Conservation (phyloP, 2,797 vertebrate species). For the Acanthornis magna region DNA sequence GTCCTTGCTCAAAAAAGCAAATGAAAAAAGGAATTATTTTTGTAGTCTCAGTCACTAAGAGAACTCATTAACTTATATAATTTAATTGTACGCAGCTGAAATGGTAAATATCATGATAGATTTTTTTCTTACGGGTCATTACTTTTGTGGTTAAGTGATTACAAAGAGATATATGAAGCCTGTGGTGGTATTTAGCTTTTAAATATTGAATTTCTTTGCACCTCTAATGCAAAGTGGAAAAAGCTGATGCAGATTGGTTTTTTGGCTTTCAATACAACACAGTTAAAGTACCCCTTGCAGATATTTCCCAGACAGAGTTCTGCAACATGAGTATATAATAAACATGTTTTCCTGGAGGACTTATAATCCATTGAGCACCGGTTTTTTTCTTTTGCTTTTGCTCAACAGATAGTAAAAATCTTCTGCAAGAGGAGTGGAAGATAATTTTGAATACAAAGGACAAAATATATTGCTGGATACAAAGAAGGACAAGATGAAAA, state of each 20-base stretch:
- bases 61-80: conserved; percentile 31
- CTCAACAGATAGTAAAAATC: neutral
- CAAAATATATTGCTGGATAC: neutral
- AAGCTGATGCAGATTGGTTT: neutral
- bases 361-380: neutral
- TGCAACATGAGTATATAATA: conserved; percentile 6
- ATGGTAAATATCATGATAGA: conserved; percentile 48
- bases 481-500: neutral
- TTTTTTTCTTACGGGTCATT: conserved; percentile 57
- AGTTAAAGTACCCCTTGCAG: neutral
- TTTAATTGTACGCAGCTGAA: conserved; percentile 36
- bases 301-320: neutral
- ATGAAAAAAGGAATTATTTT: neutral
- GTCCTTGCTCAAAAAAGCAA: neutral
- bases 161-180: conserved; percentile 32
- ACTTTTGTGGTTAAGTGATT: conserved; percentile 31
- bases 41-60: conserved; percentile 5
- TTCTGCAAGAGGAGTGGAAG: neutral
- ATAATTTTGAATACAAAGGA: neutral
- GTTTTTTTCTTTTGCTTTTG: neutral
- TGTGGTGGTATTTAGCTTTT: conserved; percentile 25
- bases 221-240: conserved; percentile 3
- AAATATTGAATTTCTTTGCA: conserved; percentile 46
- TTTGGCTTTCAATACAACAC: neutral
- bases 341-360: conserved; percentile 1